These are phyloP conservation scores for Hyla sarda DNA, from an alignment of 2,113 vertebrate species.

Conservation along the genomic window DNA sequence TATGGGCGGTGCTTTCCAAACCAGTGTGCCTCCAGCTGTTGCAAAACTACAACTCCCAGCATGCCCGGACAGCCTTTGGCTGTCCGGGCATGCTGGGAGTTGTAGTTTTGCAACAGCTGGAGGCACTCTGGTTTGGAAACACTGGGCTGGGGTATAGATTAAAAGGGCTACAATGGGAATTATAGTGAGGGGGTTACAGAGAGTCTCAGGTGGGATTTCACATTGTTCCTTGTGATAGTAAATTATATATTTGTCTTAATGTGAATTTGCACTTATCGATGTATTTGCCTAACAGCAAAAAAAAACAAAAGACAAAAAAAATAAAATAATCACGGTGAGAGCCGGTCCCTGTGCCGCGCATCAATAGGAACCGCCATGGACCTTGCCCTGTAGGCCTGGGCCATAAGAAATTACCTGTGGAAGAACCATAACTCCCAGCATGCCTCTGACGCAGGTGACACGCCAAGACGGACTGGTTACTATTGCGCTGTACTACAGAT, in stretches of 20 bases:
- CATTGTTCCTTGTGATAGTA: neutral
- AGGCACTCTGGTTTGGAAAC: too few species aligned
- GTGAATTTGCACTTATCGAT: neutral
- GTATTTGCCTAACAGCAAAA: neutral
- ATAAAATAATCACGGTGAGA: neutral
- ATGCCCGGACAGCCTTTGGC: too few species aligned
- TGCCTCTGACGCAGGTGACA: neutral
- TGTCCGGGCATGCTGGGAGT: too few species aligned
- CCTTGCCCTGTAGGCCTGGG: neutral
- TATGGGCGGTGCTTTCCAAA: too few species aligned
- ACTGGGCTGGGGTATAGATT: too few species aligned
- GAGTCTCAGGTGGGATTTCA: neutral
- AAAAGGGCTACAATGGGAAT: neutral
- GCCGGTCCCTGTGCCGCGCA: neutral
- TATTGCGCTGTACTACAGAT: conserved; percentile 36
- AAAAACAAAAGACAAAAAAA: too few species aligned
- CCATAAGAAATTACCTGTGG: neutral
- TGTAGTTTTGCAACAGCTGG: too few species aligned
- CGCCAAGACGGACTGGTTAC: too few species aligned
- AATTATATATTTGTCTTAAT: neutral
- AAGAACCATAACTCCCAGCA: neutral
- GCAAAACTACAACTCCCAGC: too few species aligned
- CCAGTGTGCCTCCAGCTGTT: too few species aligned
- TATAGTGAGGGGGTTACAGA: neutral
- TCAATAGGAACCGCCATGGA: neutral